These are phyloP conservation scores for Brachionus plicatilis DNA, from an alignment of 1,140 invertebrate genomes.

Conservation along the genomic window DNA sequence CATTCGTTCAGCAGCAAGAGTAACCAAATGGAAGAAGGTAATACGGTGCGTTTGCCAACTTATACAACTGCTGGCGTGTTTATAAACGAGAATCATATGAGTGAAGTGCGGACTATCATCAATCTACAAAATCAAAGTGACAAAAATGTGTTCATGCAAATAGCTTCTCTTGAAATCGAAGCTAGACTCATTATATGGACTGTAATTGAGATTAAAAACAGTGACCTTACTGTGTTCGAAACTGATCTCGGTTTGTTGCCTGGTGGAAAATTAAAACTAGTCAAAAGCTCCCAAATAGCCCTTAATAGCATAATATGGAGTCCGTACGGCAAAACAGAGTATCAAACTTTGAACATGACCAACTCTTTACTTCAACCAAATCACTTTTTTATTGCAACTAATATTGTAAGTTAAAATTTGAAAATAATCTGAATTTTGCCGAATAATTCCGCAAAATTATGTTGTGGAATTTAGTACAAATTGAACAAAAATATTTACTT, in stretches of 20 bases:
- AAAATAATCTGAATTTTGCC: not conserved
- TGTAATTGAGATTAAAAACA: conserved; percentile 27
- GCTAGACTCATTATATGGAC: conserved; percentile 29
- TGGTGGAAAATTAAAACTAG: conserved; percentile 24
- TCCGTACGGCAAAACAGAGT: not conserved
- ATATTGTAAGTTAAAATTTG: conserved; percentile 23
- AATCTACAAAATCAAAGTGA: conserved; percentile 34
- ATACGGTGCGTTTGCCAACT: not conserved
- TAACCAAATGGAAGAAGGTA: not conserved
- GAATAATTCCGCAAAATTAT: too few relatives aligned
- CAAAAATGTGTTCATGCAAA: conserved; percentile 36
- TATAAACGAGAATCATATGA: conserved; percentile 33
- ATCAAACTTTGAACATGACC: conserved; percentile 34
- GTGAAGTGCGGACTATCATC: conserved; percentile 6
- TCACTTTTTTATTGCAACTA: conserved; percentile 28
- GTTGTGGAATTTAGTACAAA: too few relatives aligned
- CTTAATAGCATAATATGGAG: not conserved
- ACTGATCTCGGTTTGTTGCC: conserved; percentile 36
- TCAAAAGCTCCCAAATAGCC: conserved; percentile 27
- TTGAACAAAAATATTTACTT: too few relatives aligned
- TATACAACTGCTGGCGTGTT: conserved; percentile 30
- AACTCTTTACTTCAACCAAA: not conserved
- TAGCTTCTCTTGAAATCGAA: conserved; percentile 3
- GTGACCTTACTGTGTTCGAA: conserved; percentile 34
- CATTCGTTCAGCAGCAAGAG: not conserved